Evolutionary conservation across 2,797 vertebrate genomes (phyloP).

Genomic region (Rhynchonycteris naso): DNA sequence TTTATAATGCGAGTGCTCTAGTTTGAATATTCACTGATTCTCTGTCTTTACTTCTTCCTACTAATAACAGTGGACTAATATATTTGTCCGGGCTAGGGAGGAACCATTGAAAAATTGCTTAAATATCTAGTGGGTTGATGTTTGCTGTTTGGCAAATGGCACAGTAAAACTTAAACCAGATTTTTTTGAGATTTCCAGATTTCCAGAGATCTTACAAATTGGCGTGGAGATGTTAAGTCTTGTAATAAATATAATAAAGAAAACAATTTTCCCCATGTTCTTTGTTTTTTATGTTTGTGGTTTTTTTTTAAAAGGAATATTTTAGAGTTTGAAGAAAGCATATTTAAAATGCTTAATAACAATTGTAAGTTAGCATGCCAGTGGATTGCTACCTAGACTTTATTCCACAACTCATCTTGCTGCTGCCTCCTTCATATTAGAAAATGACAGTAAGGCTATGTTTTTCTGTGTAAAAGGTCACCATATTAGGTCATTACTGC

Average conservation of each 20-base stretch:
- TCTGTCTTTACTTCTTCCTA: slow-evolving; percentile 11
- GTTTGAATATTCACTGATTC: slow-evolving; percentile 35
- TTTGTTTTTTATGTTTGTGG: slow-evolving; percentile 5
- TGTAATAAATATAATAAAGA: slow-evolving; percentile 34
- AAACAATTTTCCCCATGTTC: neutral
- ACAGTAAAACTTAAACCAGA: neutral
- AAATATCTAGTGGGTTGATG: slow-evolving; percentile 16
- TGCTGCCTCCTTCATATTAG: neutral
- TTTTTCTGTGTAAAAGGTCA: slow-evolving; percentile 38
- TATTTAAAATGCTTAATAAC: slow-evolving; percentile 48
- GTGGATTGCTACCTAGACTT: neutral
- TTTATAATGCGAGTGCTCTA: slow-evolving; percentile 4
- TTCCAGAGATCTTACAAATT: neutral
- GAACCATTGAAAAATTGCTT: slow-evolving; percentile 48
- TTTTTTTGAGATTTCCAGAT: neutral
- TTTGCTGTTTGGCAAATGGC: neutral
- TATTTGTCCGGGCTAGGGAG: neutral
- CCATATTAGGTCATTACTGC: neutral
- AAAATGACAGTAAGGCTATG: neutral
- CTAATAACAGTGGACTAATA: neutral
- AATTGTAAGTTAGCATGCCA: neutral
- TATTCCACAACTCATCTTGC: neutral
- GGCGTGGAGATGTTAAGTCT: neutral
- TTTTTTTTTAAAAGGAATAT: neutral
- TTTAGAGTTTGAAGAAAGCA: slow-evolving; percentile 36